A percentile compares a stretch with the other conserved stretches of the same genome.
phyloP scores from a whole-genome alignment of 2,113 vertebrate genomes.

The Lepidothrix coronata region DNA sequence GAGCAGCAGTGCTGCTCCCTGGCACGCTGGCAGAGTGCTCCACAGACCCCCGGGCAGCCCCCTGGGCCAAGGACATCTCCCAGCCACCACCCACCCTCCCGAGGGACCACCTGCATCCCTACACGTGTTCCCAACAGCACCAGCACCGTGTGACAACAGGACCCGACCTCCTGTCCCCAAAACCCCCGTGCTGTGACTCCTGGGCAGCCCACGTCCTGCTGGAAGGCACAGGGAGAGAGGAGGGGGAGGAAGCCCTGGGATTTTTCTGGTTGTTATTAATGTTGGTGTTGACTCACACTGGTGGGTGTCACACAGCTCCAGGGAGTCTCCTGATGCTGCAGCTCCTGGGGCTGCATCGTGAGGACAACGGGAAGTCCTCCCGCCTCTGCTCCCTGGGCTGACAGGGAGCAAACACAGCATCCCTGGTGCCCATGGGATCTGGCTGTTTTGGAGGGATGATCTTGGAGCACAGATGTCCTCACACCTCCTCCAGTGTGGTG shows the following conservation, averaged over 20 bases:
- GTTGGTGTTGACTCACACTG: constrained; percentile 2
- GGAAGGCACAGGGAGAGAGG: neutral
- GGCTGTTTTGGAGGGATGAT: neutral
- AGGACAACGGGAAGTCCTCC: neutral
- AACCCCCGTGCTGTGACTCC: fast-evolving
- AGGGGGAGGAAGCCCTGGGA: neutral
- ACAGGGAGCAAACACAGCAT: fast-evolving
- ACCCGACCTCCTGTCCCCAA: fast-evolving
- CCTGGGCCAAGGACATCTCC: neutral
- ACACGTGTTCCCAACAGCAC: fast-evolving
- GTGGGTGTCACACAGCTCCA: neutral
- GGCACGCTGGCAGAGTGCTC: neutral
- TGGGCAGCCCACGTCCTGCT: neutral
- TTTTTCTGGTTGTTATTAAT: neutral
- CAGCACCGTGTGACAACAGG: fast-evolving
- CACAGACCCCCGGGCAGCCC: fast-evolving
- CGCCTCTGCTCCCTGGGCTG: neutral
- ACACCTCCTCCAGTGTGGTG: fast-evolving
- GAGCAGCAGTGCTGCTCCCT: neutral
- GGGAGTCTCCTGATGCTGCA: constrained; percentile 24
- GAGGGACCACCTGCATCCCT: neutral
- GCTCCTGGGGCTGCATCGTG: neutral
- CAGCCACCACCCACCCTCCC: fast-evolving
- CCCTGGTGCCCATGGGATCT: neutral
- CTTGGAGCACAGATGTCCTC: neutral